Evolutionary conservation across 1,140 invertebrate genomes (phyloP).

Genomic region (Druon quercuslanigerum): DNA sequence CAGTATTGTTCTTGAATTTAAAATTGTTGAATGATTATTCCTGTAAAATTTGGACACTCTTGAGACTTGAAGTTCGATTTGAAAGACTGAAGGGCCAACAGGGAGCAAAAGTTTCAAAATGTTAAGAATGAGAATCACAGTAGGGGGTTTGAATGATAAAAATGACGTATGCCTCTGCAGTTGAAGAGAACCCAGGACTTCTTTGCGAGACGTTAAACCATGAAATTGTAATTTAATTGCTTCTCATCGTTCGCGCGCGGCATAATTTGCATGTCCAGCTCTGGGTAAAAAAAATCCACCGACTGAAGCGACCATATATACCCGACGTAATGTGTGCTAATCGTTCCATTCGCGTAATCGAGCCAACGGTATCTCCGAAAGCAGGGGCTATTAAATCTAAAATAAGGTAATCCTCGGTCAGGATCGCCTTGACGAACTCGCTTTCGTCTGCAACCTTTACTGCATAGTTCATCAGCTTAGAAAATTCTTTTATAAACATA

Average conservation of each 20-base stretch:
- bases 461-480: neutral
- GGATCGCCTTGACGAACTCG: slow-evolving; percentile 25
- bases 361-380: slow-evolving; percentile 24
- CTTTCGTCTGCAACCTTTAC: slow-evolving; percentile 25
- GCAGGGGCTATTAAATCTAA: slow-evolving; percentile 29
- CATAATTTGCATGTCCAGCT: slow-evolving; percentile 28
- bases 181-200: neutral
- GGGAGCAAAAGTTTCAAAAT: neutral
- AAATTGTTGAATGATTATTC: no score
- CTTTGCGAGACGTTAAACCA: slow-evolving; percentile 6
- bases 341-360: slow-evolving; percentile 29
- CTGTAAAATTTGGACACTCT: no score
- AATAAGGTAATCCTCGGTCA: slow-evolving; percentile 29
- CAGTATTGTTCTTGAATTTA: no score
- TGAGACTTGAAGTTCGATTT: neutral
- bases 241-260: slow-evolving; percentile 21
- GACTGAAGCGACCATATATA: neutral
- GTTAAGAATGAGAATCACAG: neutral
- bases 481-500: no score
- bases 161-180: neutral
- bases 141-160: neutral
- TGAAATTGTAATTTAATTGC: slow-evolving; percentile 32
- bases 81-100: neutral
- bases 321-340: slow-evolving; percentile 10
- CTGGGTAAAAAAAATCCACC: neutral